Percentiles rank a stretch among this genome's conserved stretches.
Evolutionary conservation across 1,140 invertebrate species (phyloP).

Genomic region (Lethrus apterus): DNA sequence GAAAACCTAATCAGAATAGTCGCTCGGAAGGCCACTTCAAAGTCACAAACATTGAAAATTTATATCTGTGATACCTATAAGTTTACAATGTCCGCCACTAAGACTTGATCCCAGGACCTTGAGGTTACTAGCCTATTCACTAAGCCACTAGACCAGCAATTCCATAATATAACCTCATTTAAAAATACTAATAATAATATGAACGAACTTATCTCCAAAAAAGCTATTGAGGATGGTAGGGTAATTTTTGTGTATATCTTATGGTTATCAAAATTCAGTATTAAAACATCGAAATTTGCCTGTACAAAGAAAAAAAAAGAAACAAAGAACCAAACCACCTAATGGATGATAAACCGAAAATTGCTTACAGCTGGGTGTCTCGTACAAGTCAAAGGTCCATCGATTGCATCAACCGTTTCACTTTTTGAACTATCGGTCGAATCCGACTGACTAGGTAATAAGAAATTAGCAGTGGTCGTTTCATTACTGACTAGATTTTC

Average conservation of each 20-base stretch:
- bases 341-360: not conserved
- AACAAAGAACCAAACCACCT: constrained; percentile 15
- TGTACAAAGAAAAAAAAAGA: not conserved
- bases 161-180: not conserved
- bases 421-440: constrained; percentile 1
- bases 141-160: not conserved
- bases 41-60: no score
- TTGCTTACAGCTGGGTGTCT: constrained; percentile 7
- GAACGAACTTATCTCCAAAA: not conserved
- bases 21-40: no score
- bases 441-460: constrained; percentile 60
- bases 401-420: not conserved
- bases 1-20: no score
- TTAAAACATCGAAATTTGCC: not conserved
- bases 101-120: no score
- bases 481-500: constrained; percentile 49
- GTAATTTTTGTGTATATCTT: not conserved
- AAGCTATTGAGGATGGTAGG: not conserved
- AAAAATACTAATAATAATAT: not conserved
- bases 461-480: constrained; percentile 85
- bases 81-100: no score
- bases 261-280: not conserved
- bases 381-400: not conserved
- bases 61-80: no score
- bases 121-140: no score